phyloP scores from a whole-genome alignment of 2,888 invertebrate species.

The Petrolisthes cinctipes region DNA sequence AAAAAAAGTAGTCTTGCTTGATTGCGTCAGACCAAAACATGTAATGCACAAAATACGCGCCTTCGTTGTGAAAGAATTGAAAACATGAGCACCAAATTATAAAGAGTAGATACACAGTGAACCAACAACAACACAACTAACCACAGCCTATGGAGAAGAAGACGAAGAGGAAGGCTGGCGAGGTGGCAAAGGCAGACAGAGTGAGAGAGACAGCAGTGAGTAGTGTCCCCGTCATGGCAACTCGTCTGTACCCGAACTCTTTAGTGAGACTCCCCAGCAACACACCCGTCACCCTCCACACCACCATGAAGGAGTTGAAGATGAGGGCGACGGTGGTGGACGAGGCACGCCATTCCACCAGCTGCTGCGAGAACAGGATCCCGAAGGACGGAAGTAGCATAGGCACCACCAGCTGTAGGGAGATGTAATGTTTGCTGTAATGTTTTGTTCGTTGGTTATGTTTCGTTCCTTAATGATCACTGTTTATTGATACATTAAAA shows the following conservation, averaged over 20 bases:
- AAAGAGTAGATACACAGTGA: not conserved
- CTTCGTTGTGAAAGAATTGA: not conserved
- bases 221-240: slow-evolving; percentile 41
- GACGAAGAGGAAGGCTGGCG: slow-evolving; percentile 36
- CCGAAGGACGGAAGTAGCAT: slow-evolving; percentile 48
- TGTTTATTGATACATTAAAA: too few species aligned
- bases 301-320: slow-evolving; percentile 40
- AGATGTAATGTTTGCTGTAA: too few species aligned
- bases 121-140: not conserved
- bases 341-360: slow-evolving; percentile 37
- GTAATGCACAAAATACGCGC: not conserved
- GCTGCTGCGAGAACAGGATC: slow-evolving; percentile 40
- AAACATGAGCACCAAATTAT: not conserved
- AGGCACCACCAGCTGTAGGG: slow-evolving; percentile 40
- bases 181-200: slow-evolving; percentile 39
- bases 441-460: too few species aligned
- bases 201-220: slow-evolving; percentile 29
- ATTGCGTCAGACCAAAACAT: too few species aligned
- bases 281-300: slow-evolving; percentile 36
- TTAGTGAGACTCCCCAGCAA: slow-evolving; percentile 15
- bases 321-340: slow-evolving; percentile 44
- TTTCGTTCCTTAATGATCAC: too few species aligned
- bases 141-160: slow-evolving; percentile 37
- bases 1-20: too few species aligned
- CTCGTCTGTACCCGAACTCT: slow-evolving; percentile 48